A percentile compares a stretch with the other conserved stretches of the same genome.
Conservation (phyloP, 2,113 vertebrate species). For the Thymallus thymallus region DNA sequence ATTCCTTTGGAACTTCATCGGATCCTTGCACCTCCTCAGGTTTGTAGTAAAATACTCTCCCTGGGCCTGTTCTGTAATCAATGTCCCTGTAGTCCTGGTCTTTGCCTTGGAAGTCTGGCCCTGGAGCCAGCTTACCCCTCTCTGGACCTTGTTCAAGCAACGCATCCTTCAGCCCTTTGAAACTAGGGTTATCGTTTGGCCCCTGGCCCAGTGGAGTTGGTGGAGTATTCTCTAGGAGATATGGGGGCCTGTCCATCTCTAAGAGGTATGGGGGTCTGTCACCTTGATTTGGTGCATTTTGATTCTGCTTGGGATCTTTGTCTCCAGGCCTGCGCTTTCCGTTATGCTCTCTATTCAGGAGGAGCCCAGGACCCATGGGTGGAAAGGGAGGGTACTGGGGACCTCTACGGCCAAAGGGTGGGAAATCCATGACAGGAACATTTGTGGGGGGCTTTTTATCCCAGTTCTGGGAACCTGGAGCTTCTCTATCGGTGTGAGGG, state of each 20-base stretch:
- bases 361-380: slow-evolving; percentile 35
- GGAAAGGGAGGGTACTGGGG: slow-evolving; percentile 48
- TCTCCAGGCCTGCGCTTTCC: slow-evolving; percentile 64
- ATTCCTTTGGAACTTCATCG: slow-evolving; percentile 74
- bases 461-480: slow-evolving; percentile 37
- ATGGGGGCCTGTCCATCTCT: slow-evolving; percentile 46
- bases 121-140: slow-evolving; percentile 43
- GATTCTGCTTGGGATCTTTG: slow-evolving; percentile 56
- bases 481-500: slow-evolving; percentile 38
- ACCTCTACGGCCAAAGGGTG: slow-evolving; percentile 47
- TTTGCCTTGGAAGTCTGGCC: slow-evolving; percentile 76
- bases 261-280: slow-evolving; percentile 48
- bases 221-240: slow-evolving; percentile 55
- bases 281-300: slow-evolving; percentile 38
- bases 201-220: slow-evolving; percentile 38
- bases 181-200: slow-evolving; percentile 46
- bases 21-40: slow-evolving; percentile 77
- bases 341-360: slow-evolving; percentile 55
- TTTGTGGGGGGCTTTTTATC: slow-evolving; percentile 35
- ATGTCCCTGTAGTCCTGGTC: slow-evolving; percentile 95
- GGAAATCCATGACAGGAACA: slow-evolving; percentile 52
- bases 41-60: slow-evolving; percentile 82
- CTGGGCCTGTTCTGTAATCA: slow-evolving; percentile 85
- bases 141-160: slow-evolving; percentile 49
- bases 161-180: slow-evolving; percentile 60